A percentile compares a stretch with the other conserved stretches of the same genome.
Conservation (phyloP, 2,888 invertebrate genomes). For the Ceriagrion tenellum region DNA sequence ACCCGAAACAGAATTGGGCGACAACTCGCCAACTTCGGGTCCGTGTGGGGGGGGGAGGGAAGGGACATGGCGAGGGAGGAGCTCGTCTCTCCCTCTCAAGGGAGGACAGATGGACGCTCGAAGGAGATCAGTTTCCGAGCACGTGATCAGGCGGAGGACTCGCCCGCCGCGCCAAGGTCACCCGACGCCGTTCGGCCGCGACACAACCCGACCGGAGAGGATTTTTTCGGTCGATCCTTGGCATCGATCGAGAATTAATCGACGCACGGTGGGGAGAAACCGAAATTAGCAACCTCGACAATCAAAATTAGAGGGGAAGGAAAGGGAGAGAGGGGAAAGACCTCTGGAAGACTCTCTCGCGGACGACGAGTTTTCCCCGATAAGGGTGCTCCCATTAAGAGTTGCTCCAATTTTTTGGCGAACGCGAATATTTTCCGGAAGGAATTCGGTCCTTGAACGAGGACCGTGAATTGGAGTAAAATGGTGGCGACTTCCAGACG, state of each 20-base stretch:
- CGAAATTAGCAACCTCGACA: neutral
- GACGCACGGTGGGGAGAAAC: neutral
- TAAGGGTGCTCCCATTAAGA: neutral
- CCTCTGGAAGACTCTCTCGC: neutral
- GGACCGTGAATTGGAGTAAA: neutral
- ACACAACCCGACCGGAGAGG: neutral
- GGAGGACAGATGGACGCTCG: neutral
- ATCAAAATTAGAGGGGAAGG: neutral
- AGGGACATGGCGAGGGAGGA: neutral
- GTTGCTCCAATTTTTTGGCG: neutral
- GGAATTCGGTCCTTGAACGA: neutral
- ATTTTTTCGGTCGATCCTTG: conserved; percentile 17
- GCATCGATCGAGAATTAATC: conserved; percentile 17
- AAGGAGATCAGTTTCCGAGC: neutral
- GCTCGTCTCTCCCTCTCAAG: neutral
- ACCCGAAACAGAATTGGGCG: neutral
- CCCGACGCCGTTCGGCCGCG: neutral
- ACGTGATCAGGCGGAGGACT: conserved; percentile 28
- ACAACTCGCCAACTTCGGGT: neutral
- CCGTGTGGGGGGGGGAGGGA: neutral
- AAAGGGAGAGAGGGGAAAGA: neutral
- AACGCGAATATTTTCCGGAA: neutral
- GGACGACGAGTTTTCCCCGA: neutral
- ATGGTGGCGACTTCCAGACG: neutral
- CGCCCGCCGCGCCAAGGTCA: conserved; percentile 4